These are phyloP conservation scores for Bombyx mandarina DNA, from an alignment of 1,140 invertebrate genomes.

Conservation along the genomic window DNA sequence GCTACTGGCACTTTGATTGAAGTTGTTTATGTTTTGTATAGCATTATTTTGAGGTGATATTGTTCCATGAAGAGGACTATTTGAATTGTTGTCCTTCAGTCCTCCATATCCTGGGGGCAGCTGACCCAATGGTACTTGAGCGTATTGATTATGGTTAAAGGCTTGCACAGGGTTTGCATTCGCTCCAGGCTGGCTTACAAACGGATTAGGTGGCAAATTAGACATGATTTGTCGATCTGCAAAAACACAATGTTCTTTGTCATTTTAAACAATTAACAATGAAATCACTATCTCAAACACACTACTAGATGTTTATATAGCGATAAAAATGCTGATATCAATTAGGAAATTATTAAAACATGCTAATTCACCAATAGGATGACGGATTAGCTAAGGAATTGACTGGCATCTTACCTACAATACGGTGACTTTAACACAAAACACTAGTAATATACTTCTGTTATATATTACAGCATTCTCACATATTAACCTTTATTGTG, in stretches of 20 bases:
- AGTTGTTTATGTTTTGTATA: conserved; percentile 36
- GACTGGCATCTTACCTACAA: conserved; percentile 40
- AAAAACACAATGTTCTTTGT: conserved; percentile 23
- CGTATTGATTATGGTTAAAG: conserved; percentile 30
- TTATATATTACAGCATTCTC: conserved; percentile 52
- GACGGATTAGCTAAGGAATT: conserved; percentile 40
- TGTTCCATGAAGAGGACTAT: conserved; percentile 31
- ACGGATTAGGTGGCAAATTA: conserved; percentile 54
- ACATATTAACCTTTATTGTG: conserved; percentile 50
- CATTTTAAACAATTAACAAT: background rate
- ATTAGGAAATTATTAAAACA: conserved; percentile 50
- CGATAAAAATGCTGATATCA: conserved; percentile 43
- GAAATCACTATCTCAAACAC: background rate
- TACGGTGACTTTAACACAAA: conserved; percentile 32
- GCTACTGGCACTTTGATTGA: conserved; percentile 52
- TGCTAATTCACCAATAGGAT: conserved; percentile 58
- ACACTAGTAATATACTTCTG: conserved; percentile 38
- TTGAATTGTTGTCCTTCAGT: conserved; percentile 54
- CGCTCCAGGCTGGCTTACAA: conserved; percentile 35
- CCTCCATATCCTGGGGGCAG: conserved; percentile 30
- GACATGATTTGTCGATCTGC: conserved; percentile 63
- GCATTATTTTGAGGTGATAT: conserved; percentile 25
- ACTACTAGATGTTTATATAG: conserved; percentile 35
- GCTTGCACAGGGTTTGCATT: conserved; percentile 31
- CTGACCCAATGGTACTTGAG: conserved; percentile 38